Evolutionary conservation across 2,113 vertebrate genomes (phyloP).

Genomic region (Melanocharis versteri): DNA sequence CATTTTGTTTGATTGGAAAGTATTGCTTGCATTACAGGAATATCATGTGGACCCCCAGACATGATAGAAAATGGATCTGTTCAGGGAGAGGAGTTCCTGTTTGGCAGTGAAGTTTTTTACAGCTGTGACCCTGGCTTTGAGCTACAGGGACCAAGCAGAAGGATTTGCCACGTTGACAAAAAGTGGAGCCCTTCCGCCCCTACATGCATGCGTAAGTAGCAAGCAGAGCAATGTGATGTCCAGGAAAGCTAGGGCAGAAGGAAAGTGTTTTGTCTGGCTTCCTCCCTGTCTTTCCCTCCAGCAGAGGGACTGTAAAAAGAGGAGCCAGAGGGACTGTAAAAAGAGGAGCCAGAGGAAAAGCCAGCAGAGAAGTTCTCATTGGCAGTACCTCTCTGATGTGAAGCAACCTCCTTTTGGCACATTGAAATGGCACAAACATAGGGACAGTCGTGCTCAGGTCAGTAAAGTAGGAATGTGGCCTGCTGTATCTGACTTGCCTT

Average conservation of each 20-base stretch:
- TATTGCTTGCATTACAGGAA: slow-evolving; percentile 2
- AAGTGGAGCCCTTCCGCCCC: slow-evolving; percentile 60
- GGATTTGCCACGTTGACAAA: slow-evolving; percentile 66
- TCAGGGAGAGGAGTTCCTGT: slow-evolving; percentile 34
- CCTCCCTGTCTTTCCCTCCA: background rate
- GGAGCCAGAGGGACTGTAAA: background rate
- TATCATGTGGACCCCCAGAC: slow-evolving; percentile 57
- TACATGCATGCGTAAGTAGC: slow-evolving; percentile 51
- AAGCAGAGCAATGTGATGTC: background rate
- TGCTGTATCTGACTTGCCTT: background rate
- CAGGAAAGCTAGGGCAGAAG: background rate
- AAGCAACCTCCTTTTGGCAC: background rate
- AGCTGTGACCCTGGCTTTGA: slow-evolving; percentile 66
- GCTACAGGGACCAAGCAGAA: slow-evolving; percentile 61
- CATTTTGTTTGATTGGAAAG: background rate
- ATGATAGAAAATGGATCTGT: slow-evolving; percentile 58
- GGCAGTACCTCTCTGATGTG: background rate
- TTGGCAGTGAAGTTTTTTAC: slow-evolving; percentile 64
- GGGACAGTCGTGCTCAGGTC: background rate
- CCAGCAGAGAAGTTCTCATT: background rate
- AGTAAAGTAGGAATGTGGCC: background rate
- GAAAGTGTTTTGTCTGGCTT: background rate
- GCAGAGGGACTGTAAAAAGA: background rate
- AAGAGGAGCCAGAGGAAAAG: background rate
- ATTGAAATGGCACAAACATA: background rate